phyloP scores from a whole-genome alignment of 2,797 vertebrate genomes.

The Margarornis squamiger region DNA sequence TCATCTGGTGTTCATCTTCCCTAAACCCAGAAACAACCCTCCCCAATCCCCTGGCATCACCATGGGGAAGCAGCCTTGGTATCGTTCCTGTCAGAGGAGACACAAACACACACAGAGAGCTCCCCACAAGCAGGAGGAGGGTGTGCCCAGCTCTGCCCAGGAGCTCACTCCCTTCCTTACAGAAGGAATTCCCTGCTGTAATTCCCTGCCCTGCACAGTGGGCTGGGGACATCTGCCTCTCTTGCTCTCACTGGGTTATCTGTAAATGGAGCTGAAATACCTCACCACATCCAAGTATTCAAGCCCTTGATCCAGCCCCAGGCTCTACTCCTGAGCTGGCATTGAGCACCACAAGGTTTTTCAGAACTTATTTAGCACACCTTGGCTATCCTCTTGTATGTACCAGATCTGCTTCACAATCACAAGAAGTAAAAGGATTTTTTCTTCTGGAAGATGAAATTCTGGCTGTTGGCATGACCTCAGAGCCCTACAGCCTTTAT shows the following conservation, averaged over 20 bases:
- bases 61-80: neutral
- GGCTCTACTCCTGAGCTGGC: rapidly evolving
- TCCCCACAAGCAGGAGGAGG: neutral
- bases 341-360: neutral
- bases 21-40: conserved; percentile 43
- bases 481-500: neutral
- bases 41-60: neutral
- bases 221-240: neutral
- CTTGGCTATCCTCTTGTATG: neutral
- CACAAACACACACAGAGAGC: neutral
- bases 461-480: neutral
- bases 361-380: rapidly evolving
- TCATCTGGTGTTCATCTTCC: conserved; percentile 50
- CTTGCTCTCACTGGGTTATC: neutral
- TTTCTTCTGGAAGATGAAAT: neutral
- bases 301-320: neutral
- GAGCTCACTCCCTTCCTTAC: neutral
- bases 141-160: neutral
- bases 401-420: neutral
- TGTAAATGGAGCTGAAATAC: neutral
- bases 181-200: conserved; percentile 4
- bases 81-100: neutral
- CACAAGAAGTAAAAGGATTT: neutral
- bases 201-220: neutral
- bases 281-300: neutral